These are phyloP conservation scores for Anhinga rufa DNA, from an alignment of 2,113 vertebrate species.

Conservation along the genomic window DNA sequence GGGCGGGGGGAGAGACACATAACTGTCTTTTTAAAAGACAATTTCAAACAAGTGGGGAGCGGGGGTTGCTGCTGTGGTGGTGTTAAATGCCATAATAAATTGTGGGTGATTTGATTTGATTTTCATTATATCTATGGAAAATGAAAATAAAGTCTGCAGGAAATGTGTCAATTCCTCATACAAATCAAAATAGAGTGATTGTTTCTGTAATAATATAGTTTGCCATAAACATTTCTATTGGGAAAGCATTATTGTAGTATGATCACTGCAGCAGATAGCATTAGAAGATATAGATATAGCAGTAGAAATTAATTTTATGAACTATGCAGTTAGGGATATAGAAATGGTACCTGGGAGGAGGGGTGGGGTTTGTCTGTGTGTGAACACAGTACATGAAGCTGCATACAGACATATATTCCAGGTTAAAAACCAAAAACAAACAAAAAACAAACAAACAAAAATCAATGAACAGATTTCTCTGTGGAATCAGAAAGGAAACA, in stretches of 20 bases:
- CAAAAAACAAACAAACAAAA: not conserved
- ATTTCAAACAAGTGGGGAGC: not conserved
- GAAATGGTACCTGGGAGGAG: not conserved
- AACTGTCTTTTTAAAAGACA: not conserved
- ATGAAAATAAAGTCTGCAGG: slow-evolving; percentile 35
- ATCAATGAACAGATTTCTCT: not conserved
- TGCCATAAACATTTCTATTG: slow-evolving; percentile 17
- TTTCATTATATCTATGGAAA: slow-evolving; percentile 16
- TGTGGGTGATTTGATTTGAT: slow-evolving; percentile 6
- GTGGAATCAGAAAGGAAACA: not conserved
- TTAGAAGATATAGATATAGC: not conserved
- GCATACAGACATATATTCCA: not conserved
- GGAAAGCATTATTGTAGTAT: not conserved
- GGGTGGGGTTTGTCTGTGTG: not conserved
- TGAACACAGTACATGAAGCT: not conserved
- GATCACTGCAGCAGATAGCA: slow-evolving; percentile 10
- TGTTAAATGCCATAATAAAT: slow-evolving; percentile 28
- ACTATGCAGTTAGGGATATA: not conserved
- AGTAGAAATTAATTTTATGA: slow-evolving; percentile 12
- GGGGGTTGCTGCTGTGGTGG: not conserved
- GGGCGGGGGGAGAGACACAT: not conserved
- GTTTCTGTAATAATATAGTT: slow-evolving; percentile 15
- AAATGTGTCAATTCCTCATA: slow-evolving; percentile 34
- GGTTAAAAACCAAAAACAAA: not conserved
- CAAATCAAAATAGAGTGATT: slow-evolving; percentile 14